A percentile compares a stretch with the other conserved stretches of the same genome.
phyloP scores from a whole-genome alignment of 2,888 invertebrate genomes.

The Camponotus fellah region DNA sequence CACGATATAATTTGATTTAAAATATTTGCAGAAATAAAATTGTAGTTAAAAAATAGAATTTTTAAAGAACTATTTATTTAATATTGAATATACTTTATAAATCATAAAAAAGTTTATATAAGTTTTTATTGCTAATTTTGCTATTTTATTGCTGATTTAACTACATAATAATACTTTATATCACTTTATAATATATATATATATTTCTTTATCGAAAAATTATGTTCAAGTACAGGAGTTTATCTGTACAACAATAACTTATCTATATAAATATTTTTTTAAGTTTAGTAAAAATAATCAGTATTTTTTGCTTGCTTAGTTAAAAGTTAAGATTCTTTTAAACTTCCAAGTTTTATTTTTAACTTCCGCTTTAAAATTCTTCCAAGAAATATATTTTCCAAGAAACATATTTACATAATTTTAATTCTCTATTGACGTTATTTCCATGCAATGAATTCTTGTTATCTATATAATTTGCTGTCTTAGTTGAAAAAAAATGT shows the following conservation, averaged over 20 bases:
- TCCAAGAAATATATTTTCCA: not conserved
- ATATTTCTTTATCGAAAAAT: not conserved
- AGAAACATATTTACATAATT: too few relatives aligned
- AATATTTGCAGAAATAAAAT: not conserved
- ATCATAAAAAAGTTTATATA: too few relatives aligned
- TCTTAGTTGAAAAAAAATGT: constrained; percentile 39
- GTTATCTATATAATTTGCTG: not conserved
- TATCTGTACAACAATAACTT: not conserved
- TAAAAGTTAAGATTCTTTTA: not conserved
- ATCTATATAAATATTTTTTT: not conserved
- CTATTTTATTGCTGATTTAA: not conserved
- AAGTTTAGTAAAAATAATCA: not conserved
- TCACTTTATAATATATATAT: not conserved
- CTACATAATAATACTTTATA: not conserved
- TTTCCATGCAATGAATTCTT: not conserved
- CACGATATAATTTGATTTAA: not conserved
- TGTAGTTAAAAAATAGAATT: not conserved
- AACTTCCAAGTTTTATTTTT: not conserved
- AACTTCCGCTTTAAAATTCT: not conserved
- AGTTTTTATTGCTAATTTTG: too few relatives aligned
- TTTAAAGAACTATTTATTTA: not conserved
- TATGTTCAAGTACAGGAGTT: not conserved
- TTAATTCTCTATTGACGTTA: not conserved
- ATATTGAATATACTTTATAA: not conserved
- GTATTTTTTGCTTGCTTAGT: not conserved